Base-by-base conservation (phyloP, 2,113 vertebrate genomes). In the Solenodon paradoxus region DNA sequence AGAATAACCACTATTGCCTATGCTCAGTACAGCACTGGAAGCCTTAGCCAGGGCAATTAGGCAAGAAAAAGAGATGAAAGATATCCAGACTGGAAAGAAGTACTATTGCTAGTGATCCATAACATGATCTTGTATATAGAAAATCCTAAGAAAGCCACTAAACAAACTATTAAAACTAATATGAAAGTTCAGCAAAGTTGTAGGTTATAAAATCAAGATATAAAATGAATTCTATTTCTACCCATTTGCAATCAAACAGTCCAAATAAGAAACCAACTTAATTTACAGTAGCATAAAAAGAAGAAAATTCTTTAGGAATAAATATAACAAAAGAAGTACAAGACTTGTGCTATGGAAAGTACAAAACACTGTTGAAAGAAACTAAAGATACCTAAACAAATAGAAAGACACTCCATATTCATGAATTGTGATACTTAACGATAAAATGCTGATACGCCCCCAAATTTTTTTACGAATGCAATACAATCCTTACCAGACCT, bases 241-340 rank as follows among this genome's bases (percentile, higher is more conserved):
- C 82, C 69, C 19, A 87, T 22, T 71, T 82, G 10, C 13, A 93
- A 75, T 53, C 38, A 51, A 95, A 63, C 28, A 69, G 75, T 38
- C n/a, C 32, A 74, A 95, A 63, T 45, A 83, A 68, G 59, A 93
- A 85, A 88, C 88, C 11, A 32, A 83, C 35, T 83, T 17, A 26
- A 88, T 79, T 88, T 94, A 59, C 4, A 79, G 49, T 74, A 66
- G 20, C 69, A 68, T 53, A 61, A 68, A 84, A 88, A 40, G 15
- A 85, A 11, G 80, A 88, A 88, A 93, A 74, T 49, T n/a, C 88
- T 71, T 91, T 75, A 88, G 22, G 8, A 95, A 72, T 32, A 87
- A 82, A 80, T 74, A 61, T 64, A 63, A n/a, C 72, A 47, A 82
- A 87, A 84, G 57, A n/a, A n/a, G n/a, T n/a, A n/a, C n/a, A n/a